phyloP scores from a whole-genome alignment of 2,797 vertebrate species.

The Manis pentadactyla region DNA sequence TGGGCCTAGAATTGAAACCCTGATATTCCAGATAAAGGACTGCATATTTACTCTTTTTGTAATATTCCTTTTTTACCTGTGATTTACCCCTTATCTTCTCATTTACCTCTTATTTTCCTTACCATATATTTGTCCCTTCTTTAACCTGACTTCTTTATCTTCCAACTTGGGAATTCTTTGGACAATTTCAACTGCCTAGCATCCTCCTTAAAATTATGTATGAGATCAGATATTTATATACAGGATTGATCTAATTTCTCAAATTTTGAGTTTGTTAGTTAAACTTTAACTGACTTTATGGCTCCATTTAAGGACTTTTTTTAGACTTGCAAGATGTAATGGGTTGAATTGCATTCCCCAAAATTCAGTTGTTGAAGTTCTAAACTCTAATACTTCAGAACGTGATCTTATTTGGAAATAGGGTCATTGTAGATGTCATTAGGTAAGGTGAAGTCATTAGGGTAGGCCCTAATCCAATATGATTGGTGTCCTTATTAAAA shows the following conservation, averaged over 20 bases:
- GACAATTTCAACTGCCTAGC: not conserved
- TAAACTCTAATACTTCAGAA: not conserved
- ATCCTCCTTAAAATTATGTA: not conserved
- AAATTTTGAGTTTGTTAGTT: not conserved
- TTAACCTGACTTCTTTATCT: not conserved
- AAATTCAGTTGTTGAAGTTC: not conserved
- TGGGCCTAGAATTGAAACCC: not conserved
- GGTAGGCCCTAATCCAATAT: not conserved
- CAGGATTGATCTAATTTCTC: not conserved
- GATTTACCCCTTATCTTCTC: not conserved
- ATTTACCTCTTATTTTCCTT: not conserved
- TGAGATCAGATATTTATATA: not conserved
- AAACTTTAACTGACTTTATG: constrained; percentile 26
- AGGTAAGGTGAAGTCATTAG: not conserved
- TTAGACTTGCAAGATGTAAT: not conserved
- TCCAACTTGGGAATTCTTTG: constrained; percentile 26
- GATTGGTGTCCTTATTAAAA: not conserved
- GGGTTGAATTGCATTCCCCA: not conserved
- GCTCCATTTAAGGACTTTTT: not conserved
- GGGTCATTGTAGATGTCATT: not conserved
- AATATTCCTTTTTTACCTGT: not conserved
- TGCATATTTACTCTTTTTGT: not conserved
- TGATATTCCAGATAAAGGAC: not conserved
- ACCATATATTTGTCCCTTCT: not conserved
- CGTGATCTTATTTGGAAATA: not conserved